Base-by-base conservation (phyloP, 2,797 vertebrate species). In the Tokudaia tokunoshimensis region DNA sequence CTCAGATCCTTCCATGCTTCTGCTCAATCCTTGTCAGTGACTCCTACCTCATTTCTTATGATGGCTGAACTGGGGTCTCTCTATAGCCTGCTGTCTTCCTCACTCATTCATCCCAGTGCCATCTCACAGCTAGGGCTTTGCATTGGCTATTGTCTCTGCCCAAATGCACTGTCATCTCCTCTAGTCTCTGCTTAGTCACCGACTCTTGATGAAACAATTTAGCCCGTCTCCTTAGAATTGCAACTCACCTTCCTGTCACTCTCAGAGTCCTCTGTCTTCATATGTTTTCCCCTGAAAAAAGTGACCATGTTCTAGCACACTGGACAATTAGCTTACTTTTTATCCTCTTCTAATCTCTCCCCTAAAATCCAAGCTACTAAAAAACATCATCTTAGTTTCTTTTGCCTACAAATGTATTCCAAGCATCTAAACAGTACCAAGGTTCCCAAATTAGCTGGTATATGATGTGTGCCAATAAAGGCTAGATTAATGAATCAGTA, bases 361-460 rank as follows among this genome's bases (percentile, higher is more conserved):
- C 22, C 55, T 93, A 92, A 93, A 93, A 86, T 85, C 6, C 10
- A 93, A 94, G 47, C 19, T 91, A 29, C 52, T 81, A 22, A 93
- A 70, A 85, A 94, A 4, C 52, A 75, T 47, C 20, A 74, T 57
- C 13, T 92, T 70, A 44, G 24, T 82, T 57, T 88, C n/a, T 52
- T 96, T 94, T 93, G 13, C 55, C 85, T 29, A 75, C 7, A 26
- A 79, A 96, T 91, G 37, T 91, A 89, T 79, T 29, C 29, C 4
- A 91, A 81, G 7, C 24, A 72, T 31, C 70, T 92, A 65, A 63
- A 72, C 1, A 81, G 41, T 55, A 67, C 13, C 44, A 67, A 83
- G 6, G 31, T 67, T 72, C 34, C n/a, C 41, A 80, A 94, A 85
- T n/a, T 57, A 75, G 29, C 24, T 57, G 5, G 6, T 4, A 81